A percentile compares a stretch with the other conserved stretches of the same genome.
These are phyloP conservation scores for Tarsius wallacei DNA, from an alignment of 2,797 vertebrate species.

Conservation along the genomic window DNA sequence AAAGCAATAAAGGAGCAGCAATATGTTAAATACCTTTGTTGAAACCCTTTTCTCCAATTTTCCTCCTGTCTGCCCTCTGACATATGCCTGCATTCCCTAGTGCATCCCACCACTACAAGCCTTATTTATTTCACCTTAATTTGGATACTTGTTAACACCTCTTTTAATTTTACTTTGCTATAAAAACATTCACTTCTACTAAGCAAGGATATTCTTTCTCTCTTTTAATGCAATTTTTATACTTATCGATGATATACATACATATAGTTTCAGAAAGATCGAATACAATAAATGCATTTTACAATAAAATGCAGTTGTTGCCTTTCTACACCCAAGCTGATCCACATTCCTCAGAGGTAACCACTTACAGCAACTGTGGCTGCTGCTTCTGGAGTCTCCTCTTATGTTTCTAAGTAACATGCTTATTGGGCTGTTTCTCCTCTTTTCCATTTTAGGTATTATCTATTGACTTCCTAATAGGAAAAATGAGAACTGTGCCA, in stretches of 20 bases:
- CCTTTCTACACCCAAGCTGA: neutral
- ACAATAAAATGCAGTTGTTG: neutral
- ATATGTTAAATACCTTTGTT: neutral
- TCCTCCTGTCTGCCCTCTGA: neutral
- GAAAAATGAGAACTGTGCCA: neutral
- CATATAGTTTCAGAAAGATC: neutral
- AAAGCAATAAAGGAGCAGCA: conserved; percentile 39
- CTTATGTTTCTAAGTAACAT: neutral
- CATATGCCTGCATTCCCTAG: neutral
- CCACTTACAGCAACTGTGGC: neutral
- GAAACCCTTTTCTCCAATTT: neutral
- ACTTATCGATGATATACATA: neutral
- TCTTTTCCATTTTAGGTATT: neutral
- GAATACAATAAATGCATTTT: neutral
- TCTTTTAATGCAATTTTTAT: neutral
- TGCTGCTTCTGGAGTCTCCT: neutral
- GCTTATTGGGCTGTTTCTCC: neutral
- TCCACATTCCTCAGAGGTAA: neutral
- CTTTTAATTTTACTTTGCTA: neutral
- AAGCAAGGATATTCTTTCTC: neutral
- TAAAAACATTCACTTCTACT: neutral
- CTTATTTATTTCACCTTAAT: conserved; percentile 12
- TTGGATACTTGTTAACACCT: neutral
- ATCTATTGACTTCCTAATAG: neutral
- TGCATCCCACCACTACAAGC: neutral